Evolutionary conservation across 2,797 vertebrate genomes (phyloP).

Genomic region (Tympanoctomys barrerae): DNA sequence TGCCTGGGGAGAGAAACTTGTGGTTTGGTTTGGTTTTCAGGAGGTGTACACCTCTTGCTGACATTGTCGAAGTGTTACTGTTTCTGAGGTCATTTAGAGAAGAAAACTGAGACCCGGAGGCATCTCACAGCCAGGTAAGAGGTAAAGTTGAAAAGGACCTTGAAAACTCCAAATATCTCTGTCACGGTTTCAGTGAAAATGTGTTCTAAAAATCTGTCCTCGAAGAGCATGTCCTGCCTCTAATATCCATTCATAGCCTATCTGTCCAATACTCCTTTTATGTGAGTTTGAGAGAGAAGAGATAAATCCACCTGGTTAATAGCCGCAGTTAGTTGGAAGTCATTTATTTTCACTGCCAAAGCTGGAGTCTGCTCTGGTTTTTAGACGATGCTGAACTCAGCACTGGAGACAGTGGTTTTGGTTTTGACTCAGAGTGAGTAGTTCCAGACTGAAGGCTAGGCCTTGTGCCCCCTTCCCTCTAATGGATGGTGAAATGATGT

Average conservation of each 20-base stretch:
- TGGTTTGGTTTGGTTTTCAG: not conserved
- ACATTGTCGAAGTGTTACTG: not conserved
- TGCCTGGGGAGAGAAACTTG: not conserved
- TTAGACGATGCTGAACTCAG: not conserved
- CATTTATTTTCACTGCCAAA: not conserved
- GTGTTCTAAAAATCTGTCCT: not conserved
- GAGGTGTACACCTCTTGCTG: not conserved
- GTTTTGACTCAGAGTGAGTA: not conserved
- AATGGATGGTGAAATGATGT: not conserved
- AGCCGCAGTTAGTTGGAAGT: not conserved
- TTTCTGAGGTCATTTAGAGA: not conserved
- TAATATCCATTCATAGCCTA: not conserved
- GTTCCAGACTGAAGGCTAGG: not conserved
- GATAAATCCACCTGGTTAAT: not conserved
- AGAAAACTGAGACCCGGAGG: not conserved
- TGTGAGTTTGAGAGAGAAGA: not conserved
- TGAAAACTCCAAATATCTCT: not conserved
- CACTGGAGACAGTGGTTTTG: not conserved
- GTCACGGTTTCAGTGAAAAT: not conserved
- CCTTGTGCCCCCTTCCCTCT: not conserved
- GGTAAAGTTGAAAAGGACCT: not conserved
- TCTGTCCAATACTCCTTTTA: not conserved
- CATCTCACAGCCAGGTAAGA: not conserved
- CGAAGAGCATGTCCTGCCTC: not conserved
- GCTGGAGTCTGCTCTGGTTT: not conserved